Percentiles rank a stretch among this genome's conserved stretches.
Evolutionary conservation across 2,797 vertebrate genomes (phyloP).

Genomic region (Halcyon badia): DNA sequence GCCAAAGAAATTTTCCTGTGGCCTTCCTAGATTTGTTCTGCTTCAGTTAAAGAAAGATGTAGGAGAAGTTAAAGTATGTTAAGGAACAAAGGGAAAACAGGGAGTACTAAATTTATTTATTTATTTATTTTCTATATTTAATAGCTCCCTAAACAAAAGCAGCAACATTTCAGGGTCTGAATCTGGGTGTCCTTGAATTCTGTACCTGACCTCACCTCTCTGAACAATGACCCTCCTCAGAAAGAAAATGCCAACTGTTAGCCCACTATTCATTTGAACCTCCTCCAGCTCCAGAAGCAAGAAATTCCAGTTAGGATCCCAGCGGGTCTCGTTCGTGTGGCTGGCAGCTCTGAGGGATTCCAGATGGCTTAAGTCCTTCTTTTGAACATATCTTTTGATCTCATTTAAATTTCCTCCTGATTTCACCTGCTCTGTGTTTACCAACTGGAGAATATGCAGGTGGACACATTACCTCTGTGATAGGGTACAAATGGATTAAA

Average conservation of each 20-base stretch:
- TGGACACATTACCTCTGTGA: conserved; percentile 67
- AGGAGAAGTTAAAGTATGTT: not conserved
- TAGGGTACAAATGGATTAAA: conserved; percentile 43
- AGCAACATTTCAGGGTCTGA: not conserved
- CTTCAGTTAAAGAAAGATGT: conserved; percentile 55
- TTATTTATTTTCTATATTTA: not conserved
- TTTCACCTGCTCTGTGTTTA: conserved; percentile 83
- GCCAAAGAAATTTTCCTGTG: conserved; percentile 38
- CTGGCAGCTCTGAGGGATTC: conserved; percentile 75
- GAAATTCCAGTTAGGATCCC: conserved; percentile 78
- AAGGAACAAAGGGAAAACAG: conserved; percentile 18
- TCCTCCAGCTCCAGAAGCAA: conserved; percentile 73
- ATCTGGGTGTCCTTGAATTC: not conserved
- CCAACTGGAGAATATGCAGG: conserved; percentile 67
- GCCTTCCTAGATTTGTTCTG: conserved; percentile 54
- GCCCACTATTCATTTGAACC: conserved; percentile 68
- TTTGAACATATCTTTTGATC: conserved; percentile 83
- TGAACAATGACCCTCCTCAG: conserved; percentile 43
- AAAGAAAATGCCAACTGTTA: conserved; percentile 66
- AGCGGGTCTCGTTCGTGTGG: conserved; percentile 63
- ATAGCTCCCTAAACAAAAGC: conserved; percentile 21
- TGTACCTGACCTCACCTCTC: conserved; percentile 14
- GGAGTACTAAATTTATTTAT: not conserved
- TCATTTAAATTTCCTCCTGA: conserved; percentile 79
- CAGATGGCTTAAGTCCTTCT: conserved; percentile 79